Percentiles rank a stretch among this genome's conserved stretches.
phyloP scores from a whole-genome alignment of 2,113 vertebrate species.

The Physeter macrocephalus region DNA sequence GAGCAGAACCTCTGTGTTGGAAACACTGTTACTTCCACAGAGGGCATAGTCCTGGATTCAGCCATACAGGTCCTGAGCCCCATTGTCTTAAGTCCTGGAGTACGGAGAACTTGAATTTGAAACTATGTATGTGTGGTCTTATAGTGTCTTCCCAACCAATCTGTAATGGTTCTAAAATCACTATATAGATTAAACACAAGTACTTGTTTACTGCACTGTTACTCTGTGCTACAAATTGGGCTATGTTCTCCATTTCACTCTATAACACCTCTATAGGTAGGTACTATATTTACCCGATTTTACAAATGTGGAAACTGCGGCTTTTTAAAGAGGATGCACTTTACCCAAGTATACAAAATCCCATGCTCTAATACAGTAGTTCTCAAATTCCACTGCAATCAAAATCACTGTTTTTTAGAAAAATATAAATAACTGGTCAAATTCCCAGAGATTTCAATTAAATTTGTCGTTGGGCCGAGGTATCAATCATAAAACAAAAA shows the following conservation, averaged over 20 bases:
- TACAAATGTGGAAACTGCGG: background rate
- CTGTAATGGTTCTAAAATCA: background rate
- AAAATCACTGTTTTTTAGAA: background rate
- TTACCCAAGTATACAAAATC: background rate
- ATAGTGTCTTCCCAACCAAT: background rate
- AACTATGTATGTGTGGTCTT: background rate
- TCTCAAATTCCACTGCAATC: background rate
- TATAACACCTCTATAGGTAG: background rate
- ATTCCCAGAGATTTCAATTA: background rate
- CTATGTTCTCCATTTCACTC: background rate
- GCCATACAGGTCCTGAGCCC: constrained; percentile 45
- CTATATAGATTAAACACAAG: background rate
- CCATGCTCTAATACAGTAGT: background rate
- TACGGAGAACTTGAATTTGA: constrained; percentile 72
- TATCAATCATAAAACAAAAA: background rate
- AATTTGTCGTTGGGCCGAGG: background rate
- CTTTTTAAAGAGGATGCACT: background rate
- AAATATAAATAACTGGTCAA: background rate
- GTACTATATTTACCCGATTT: background rate
- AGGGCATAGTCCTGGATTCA: constrained; percentile 59
- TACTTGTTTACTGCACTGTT: background rate
- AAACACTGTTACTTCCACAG: constrained; percentile 68
- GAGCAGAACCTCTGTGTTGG: constrained; percentile 81
- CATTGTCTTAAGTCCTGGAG: constrained; percentile 76
- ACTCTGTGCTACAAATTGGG: background rate